These are phyloP conservation scores for Saccostrea cuccullata DNA, from an alignment of 1,140 invertebrate species.

Conservation along the genomic window DNA sequence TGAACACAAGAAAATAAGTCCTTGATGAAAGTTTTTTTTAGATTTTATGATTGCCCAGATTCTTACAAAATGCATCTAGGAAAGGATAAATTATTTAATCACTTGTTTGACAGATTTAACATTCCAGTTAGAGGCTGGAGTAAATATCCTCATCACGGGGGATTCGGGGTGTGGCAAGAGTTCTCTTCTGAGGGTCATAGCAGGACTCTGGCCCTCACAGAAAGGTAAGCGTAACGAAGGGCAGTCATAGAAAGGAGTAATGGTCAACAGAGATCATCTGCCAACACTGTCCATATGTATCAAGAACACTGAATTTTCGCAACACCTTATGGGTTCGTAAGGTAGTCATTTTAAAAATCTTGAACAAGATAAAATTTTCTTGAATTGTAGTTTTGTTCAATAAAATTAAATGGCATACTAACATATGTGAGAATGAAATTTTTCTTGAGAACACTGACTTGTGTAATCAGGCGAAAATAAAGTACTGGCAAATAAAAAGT, in stretches of 20 bases:
- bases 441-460: no score
- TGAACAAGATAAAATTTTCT: no score
- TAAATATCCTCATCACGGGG: constrained; percentile 81
- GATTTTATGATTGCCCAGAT: no score
- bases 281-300: background rate
- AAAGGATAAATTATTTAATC: no score
- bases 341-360: background rate
- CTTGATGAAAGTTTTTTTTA: no score
- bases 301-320: background rate
- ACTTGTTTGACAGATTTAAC: constrained; percentile 77
- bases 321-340: background rate
- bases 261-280: background rate
- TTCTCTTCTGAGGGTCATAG: constrained; percentile 82
- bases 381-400: no score
- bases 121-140: constrained; percentile 78
- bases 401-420: no score
- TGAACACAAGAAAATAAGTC: no score
- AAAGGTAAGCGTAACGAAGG: constrained; percentile 63
- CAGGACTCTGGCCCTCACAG: constrained; percentile 80
- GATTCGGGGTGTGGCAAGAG: constrained; percentile 83
- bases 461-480: background rate
- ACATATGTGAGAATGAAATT: no score
- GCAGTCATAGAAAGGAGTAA: background rate
- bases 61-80: no score
- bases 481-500: background rate